Conservation (phyloP, 2,888 invertebrate species). For the Stenchaetothrips biformis region DNA sequence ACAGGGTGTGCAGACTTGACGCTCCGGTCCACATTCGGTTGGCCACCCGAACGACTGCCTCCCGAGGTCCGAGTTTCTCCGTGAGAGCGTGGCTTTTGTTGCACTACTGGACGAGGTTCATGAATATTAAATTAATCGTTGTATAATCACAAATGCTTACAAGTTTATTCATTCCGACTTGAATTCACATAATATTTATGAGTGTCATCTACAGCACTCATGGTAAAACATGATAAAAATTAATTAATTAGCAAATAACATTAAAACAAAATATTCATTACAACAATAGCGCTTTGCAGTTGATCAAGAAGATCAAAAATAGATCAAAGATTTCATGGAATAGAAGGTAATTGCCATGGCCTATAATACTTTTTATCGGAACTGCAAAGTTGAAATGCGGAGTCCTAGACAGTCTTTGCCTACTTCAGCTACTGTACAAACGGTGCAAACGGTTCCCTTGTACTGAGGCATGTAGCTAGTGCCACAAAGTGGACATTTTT, state of each 20-base stretch:
- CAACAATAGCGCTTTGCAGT: background rate
- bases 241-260: background rate
- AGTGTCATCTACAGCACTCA: background rate
- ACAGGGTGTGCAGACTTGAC: too few relatives aligned
- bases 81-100: too few relatives aligned
- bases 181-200: too few relatives aligned
- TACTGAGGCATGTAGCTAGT: conserved; percentile 82
- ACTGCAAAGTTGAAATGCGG: conserved; percentile 71
- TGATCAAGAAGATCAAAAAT: background rate
- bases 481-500: conserved; percentile 86
- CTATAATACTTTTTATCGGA: conserved; percentile 47
- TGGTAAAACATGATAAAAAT: background rate
- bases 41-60: too few relatives aligned
- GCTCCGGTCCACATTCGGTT: background rate
- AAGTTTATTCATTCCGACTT: too few relatives aligned
- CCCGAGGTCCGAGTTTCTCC: too few relatives aligned
- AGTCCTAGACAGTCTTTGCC: conserved; percentile 86
- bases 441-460: conserved; percentile 78
- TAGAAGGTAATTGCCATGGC: background rate
- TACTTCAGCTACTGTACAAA: conserved; percentile 84
- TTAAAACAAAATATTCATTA: conserved; percentile 6
- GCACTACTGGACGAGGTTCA: too few relatives aligned
- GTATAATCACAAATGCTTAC: too few relatives aligned
- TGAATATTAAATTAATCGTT: too few relatives aligned
- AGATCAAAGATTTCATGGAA: background rate